Evolutionary conservation across 2,797 vertebrate species (phyloP).

Genomic region (Acanthiza pusilla): DNA sequence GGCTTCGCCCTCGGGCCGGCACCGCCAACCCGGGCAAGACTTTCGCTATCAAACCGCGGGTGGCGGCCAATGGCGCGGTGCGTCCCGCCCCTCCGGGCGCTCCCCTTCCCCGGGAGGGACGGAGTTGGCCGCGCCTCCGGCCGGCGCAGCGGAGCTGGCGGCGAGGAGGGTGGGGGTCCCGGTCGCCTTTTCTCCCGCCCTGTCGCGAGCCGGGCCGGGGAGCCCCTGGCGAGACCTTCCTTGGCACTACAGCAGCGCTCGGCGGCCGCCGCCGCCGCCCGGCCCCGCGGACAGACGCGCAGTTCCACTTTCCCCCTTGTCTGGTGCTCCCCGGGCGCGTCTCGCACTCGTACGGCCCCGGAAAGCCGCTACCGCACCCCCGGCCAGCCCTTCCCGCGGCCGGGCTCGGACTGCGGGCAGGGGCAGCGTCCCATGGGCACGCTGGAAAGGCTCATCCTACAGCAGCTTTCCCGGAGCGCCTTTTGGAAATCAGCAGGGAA

Average conservation of each 20-base stretch:
- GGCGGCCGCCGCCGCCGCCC: background rate
- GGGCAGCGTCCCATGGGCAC: background rate
- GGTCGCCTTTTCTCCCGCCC: background rate
- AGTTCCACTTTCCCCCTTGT: accelerated
- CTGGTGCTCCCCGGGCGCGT: background rate
- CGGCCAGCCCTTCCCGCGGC: background rate
- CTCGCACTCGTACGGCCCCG: background rate
- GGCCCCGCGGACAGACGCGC: background rate
- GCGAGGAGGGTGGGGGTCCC: background rate
- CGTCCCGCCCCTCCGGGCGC: background rate
- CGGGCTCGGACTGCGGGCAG: background rate
- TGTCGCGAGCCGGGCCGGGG: background rate
- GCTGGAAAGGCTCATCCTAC: background rate
- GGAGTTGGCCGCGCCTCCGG: background rate
- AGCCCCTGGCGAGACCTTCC: accelerated
- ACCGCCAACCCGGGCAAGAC: constrained; percentile 4
- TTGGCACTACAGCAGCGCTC: background rate
- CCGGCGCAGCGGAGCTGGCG: background rate
- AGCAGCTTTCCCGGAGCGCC: background rate
- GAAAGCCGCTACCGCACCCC: background rate
- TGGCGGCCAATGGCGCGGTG: background rate
- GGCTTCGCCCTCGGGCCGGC: background rate
- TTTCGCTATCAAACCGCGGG: background rate
- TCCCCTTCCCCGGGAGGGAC: background rate
- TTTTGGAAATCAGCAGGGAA: background rate